Evolutionary conservation across 2,888 invertebrate genomes (phyloP).

Genomic region (Drosophila nr. fundita): DNA sequence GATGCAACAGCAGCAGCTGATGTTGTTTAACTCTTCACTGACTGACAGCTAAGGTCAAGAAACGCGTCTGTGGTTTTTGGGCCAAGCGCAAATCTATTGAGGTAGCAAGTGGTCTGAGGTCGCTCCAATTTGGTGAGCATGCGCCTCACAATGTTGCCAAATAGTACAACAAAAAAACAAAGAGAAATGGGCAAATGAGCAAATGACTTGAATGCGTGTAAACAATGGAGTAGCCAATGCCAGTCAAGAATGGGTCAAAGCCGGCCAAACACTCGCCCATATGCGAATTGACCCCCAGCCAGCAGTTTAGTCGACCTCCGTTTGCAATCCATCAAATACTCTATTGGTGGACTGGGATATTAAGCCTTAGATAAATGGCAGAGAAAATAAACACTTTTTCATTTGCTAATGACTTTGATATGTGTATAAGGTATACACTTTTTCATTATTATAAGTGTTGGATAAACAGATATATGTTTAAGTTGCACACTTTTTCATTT

Average conservation of each 20-base stretch:
- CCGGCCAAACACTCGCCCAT: conserved; percentile 1
- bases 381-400: background rate
- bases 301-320: background rate
- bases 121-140: conserved; percentile 48
- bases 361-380: background rate
- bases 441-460: background rate
- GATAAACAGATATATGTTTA: background rate
- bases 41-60: conserved; percentile 66
- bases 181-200: conserved; percentile 3
- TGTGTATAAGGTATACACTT: background rate
- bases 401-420: background rate
- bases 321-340: conserved; percentile 1
- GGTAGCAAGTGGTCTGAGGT: conserved; percentile 56
- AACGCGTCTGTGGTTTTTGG: conserved; percentile 47
- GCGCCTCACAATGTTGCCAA: conserved; percentile 25
- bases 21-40: background rate
- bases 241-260: conserved; percentile 28
- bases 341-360: background rate
- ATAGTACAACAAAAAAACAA: background rate
- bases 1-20: conserved; percentile 1
- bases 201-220: conserved; percentile 22
- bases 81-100: conserved; percentile 65
- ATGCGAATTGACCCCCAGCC: conserved; percentile 2
- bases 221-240: conserved; percentile 35
- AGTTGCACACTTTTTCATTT: background rate